Evolutionary conservation across 2,888 invertebrate species (phyloP).

Genomic region (Standfussiana lucernea): DNA sequence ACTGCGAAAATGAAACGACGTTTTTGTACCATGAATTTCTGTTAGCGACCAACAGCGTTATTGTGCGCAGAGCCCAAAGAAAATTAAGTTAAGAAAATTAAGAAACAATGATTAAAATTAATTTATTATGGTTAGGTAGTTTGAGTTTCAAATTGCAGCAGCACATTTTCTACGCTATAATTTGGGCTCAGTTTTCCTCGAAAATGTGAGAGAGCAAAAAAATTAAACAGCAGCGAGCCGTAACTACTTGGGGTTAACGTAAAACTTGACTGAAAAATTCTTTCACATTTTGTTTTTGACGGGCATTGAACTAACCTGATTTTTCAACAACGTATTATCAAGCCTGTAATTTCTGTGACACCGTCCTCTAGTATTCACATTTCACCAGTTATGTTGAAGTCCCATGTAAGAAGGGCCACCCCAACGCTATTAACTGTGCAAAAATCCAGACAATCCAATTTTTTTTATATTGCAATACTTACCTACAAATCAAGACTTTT

Average conservation of each 20-base stretch:
- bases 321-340: neutral
- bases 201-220: neutral
- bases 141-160: constrained; percentile 33
- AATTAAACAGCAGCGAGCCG: neutral
- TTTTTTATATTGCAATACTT: neutral
- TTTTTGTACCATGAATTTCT: constrained; percentile 64
- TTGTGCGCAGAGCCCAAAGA: constrained; percentile 23
- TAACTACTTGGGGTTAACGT: neutral
- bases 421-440: neutral
- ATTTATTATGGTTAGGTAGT: constrained; percentile 27
- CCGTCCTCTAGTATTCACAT: neutral
- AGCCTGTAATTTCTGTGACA: neutral
- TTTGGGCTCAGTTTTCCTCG: constrained; percentile 4
- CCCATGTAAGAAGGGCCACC: neutral
- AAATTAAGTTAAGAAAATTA: constrained; percentile 58
- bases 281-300: neutral
- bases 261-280: neutral
- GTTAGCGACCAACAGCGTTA: constrained; percentile 51
- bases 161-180: constrained; percentile 36
- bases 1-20: constrained; percentile 64
- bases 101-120: constrained; percentile 54
- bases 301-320: neutral
- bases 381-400: neutral
- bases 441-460: neutral
- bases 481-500: neutral